These are phyloP conservation scores for Priocnemis perturbator DNA, from an alignment of 2,888 invertebrate genomes.

Conservation along the genomic window DNA sequence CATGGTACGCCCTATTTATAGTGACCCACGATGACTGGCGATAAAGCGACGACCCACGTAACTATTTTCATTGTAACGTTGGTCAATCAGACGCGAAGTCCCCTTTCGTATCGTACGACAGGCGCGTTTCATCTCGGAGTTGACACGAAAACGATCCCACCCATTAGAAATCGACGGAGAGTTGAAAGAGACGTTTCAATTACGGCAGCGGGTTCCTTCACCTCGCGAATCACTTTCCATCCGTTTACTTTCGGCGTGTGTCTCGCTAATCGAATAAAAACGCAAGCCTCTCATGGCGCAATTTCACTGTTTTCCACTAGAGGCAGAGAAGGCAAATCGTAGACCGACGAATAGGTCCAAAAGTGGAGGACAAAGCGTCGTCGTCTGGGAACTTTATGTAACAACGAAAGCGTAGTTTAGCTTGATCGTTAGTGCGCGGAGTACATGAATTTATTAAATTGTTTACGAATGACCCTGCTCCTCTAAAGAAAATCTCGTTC, in stretches of 20 bases:
- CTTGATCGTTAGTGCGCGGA: too few species aligned
- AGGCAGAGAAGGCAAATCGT: too few species aligned
- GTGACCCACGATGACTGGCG: slow-evolving; percentile 36
- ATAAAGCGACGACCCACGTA: slow-evolving; percentile 47
- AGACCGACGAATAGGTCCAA: too few species aligned
- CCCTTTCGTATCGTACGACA: slow-evolving; percentile 13
- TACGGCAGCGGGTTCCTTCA: neutral
- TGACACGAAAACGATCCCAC: neutral
- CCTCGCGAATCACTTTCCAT: neutral
- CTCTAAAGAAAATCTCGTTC: slow-evolving; percentile 32
- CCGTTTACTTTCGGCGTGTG: too few species aligned
- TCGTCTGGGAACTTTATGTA: too few species aligned
- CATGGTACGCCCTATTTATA: slow-evolving; percentile 34
- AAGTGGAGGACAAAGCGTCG: too few species aligned
- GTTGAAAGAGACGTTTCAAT: neutral
- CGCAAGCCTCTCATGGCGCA: neutral
- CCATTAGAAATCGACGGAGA: neutral
- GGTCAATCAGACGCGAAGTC: slow-evolving; percentile 47
- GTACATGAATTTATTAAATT: neutral
- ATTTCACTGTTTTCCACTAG: neutral
- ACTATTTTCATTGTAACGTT: slow-evolving; percentile 53
- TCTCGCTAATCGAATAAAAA: neutral
- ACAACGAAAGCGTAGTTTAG: too few species aligned
- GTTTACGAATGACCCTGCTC: slow-evolving; percentile 34
- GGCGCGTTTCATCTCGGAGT: slow-evolving; percentile 24